phyloP scores from a whole-genome alignment of 2,113 vertebrate species.

The Chloropsis cyanopogon region DNA sequence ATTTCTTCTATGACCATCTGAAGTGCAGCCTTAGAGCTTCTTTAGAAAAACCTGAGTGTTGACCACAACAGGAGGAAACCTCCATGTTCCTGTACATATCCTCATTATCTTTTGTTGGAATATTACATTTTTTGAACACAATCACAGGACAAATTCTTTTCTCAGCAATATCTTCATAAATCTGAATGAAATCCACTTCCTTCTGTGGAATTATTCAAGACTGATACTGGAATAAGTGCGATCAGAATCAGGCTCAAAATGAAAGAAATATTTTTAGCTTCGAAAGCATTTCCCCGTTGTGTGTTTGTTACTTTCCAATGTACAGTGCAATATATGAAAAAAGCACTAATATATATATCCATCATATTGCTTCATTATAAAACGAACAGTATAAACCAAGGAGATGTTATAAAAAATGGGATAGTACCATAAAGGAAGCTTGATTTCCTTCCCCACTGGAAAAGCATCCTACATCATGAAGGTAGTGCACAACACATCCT shows the following conservation, averaged over 20 bases:
- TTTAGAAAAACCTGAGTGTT: background rate
- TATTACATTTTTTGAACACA: background rate
- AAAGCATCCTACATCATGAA: background rate
- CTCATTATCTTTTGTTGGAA: background rate
- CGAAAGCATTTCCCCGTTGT: background rate
- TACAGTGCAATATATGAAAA: constrained; percentile 23
- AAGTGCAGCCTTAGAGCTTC: background rate
- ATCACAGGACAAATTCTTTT: background rate
- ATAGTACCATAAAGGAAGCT: constrained; percentile 8
- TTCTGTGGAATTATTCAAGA: background rate
- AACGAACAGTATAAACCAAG: constrained; percentile 45
- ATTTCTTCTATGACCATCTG: background rate
- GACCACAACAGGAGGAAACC: background rate
- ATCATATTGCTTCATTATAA: background rate
- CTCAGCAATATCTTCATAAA: background rate
- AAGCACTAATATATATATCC: constrained; percentile 8
- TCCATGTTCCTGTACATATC: background rate
- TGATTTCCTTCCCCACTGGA: background rate
- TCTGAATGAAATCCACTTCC: background rate
- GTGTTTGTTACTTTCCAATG: background rate
- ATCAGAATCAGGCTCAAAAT: background rate
- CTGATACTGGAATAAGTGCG: background rate
- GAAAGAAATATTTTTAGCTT: background rate
- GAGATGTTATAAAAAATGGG: constrained; percentile 19
- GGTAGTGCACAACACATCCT: background rate